Evolutionary conservation across 1,140 invertebrate species (phyloP).

Genomic region (Hylyphantes graminicola): DNA sequence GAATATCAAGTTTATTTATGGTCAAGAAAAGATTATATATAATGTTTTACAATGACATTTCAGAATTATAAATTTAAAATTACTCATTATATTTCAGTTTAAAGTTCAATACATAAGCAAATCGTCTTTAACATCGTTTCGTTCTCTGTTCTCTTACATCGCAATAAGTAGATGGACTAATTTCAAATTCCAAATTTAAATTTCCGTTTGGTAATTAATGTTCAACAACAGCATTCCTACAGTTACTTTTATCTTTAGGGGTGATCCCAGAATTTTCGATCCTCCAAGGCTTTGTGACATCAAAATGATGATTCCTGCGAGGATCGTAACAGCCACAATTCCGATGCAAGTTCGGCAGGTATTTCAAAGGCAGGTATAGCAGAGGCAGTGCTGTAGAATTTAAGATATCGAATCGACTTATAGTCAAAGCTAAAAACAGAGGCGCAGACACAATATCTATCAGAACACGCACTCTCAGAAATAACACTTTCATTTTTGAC

Average conservation of each 20-base stretch:
- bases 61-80: no score
- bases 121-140: background rate
- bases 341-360: background rate
- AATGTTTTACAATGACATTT: no score
- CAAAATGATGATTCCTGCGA: background rate
- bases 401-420: background rate
- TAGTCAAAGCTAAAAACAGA: no score
- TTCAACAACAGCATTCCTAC: background rate
- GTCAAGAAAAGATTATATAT: no score
- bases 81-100: no score
- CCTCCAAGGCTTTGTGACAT: background rate
- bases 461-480: no score
- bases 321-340: background rate
- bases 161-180: background rate
- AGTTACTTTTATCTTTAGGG: background rate
- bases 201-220: background rate
- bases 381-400: background rate
- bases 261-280: background rate
- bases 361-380: background rate
- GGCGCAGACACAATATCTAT: no score
- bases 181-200: background rate
- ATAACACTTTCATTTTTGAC: no score
- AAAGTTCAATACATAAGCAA: background rate
- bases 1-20: no score
- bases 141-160: background rate